These are phyloP conservation scores for Brachyistius frenatus DNA, from an alignment of 2,113 vertebrate species.

Conservation along the genomic window DNA sequence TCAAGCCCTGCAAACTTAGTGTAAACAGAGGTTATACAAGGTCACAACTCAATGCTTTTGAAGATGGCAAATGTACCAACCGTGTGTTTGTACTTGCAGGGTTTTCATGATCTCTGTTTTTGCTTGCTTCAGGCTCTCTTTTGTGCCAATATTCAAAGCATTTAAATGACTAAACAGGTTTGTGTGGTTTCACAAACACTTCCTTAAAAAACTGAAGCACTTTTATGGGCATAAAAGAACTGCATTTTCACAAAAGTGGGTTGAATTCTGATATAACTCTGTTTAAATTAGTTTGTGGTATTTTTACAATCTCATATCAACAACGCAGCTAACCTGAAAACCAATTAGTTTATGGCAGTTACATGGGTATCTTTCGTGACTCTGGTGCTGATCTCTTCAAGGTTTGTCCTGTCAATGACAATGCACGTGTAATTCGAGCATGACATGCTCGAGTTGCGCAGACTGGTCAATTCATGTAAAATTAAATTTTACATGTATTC, in stretches of 20 bases:
- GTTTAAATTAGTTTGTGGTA: too few species aligned
- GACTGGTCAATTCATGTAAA: neutral
- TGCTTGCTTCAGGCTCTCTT: neutral
- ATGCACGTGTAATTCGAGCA: neutral
- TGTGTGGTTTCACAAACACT: neutral
- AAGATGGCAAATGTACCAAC: constrained; percentile 1
- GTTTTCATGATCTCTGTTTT: neutral
- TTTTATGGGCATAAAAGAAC: too few species aligned
- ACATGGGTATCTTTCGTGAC: neutral
- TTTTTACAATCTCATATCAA: too few species aligned
- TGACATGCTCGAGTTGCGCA: neutral
- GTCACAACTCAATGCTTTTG: constrained; percentile 20
- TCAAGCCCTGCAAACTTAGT: constrained; percentile 23
- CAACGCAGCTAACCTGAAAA: neutral
- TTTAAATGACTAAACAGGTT: neutral
- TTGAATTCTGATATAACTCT: too few species aligned
- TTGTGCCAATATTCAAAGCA: neutral
- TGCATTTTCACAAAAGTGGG: too few species aligned
- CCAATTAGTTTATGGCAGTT: neutral
- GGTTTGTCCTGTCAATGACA: neutral
- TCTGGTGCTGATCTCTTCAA: too few species aligned
- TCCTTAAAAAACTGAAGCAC: neutral
- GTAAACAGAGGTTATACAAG: constrained; percentile 17
- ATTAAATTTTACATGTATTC: constrained; percentile 23
- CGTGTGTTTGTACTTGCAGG: neutral